phyloP scores from a whole-genome alignment of 2,888 invertebrate species.

The Lochmaea capreae region DNA sequence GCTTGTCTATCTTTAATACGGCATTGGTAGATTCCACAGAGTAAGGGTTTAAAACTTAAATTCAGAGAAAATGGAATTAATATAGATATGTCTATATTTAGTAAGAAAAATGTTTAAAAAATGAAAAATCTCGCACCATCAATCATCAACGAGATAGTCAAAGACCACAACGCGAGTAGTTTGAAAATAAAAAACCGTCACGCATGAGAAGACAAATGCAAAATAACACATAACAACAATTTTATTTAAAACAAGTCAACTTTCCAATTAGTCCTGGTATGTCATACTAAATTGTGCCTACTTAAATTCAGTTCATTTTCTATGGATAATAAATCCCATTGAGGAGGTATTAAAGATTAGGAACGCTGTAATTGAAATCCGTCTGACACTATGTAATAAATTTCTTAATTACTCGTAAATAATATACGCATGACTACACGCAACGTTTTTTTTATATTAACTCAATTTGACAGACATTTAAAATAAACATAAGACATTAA shows the following conservation, averaged over 20 bases:
- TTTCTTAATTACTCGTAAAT: conserved; percentile 14
- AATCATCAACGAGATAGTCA: too few relatives aligned
- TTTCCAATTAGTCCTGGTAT: conserved; percentile 6
- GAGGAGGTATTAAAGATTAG: conserved; percentile 13
- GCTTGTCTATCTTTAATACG: too few relatives aligned
- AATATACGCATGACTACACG: conserved; percentile 12
- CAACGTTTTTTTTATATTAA: conserved; percentile 4
- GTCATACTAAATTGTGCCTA: conserved; percentile 4
- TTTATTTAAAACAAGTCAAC: not conserved
- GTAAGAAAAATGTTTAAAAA: too few relatives aligned
- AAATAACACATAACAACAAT: too few relatives aligned
- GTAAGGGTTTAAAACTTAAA: too few relatives aligned
- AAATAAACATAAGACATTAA: not conserved
- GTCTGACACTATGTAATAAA: conserved; percentile 13
- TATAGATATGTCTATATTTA: too few relatives aligned
- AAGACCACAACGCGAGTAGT: too few relatives aligned
- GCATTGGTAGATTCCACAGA: too few relatives aligned
- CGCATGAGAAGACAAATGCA: too few relatives aligned
- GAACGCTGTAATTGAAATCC: conserved; percentile 6
- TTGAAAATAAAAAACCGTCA: too few relatives aligned
- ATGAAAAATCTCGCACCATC: too few relatives aligned
- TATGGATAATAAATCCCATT: conserved; percentile 12
- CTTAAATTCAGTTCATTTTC: conserved; percentile 5
- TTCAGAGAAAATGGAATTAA: too few relatives aligned
- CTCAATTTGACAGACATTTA: conserved; percentile 1